phyloP scores from a whole-genome alignment of 2,113 vertebrate species.

The Corythornis madagascariensis region DNA sequence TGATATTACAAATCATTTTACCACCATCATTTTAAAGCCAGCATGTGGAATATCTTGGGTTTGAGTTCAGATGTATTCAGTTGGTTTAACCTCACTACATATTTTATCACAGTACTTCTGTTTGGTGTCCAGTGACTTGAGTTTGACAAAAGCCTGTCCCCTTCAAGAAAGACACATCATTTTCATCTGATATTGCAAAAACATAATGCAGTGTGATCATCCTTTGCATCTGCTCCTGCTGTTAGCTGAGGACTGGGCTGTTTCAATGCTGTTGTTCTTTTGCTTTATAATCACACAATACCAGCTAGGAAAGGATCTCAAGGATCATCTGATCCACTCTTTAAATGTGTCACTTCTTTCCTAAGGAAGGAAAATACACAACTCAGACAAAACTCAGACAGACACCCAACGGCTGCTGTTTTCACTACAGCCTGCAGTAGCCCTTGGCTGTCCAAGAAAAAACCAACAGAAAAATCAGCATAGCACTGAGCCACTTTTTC shows the following conservation, averaged over 20 bases:
- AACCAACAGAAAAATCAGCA: neutral
- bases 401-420: neutral
- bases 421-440: neutral
- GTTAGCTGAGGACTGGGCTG: neutral
- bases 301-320: neutral
- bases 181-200: neutral
- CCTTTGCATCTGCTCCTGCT: neutral
- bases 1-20: neutral
- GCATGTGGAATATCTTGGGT: neutral
- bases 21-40: neutral
- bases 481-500: neutral
- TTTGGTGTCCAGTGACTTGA: neutral
- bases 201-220: neutral
- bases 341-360: neutral
- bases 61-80: neutral
- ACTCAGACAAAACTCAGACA: neutral
- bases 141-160: neutral
- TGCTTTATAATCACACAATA: neutral
- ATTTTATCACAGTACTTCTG: neutral
- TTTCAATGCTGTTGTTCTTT: neutral
- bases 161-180: neutral
- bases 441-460: neutral
- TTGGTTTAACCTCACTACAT: neutral
- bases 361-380: neutral
- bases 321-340: neutral